Base-by-base conservation (phyloP, 2,888 invertebrate species). In the Mayetiola destructor region DNA sequence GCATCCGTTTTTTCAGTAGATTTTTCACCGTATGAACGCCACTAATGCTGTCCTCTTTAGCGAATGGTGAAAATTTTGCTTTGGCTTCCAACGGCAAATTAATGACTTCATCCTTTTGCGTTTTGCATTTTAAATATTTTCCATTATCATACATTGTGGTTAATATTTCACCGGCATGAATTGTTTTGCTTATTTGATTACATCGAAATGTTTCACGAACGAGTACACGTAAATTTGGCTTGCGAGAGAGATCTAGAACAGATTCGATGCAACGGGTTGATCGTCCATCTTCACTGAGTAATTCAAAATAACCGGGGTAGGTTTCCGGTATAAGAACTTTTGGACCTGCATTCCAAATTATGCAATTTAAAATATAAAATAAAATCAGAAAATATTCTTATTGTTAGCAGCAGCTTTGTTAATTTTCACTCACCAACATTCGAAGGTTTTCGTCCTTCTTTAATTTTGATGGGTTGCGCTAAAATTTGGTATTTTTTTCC, bases 21-120 rank as follows among this genome's bases (percentile, higher is more conserved):
- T 90, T 92, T 67, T 85, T 83, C 16, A 92, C 89, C 61, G 88
- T 88, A 71, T 95, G 94, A 18, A 94, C 94, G 21, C 94, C 94
- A 68, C 91, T 89, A 61, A 95, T 92, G 73, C 91, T 92, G 66
- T 91, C 91, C 71, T 91, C 89, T 66, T 89, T 84, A 60, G 94
- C 94, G 58, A 95, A 77, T 54, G 91, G 89, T 64, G 92, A 93
- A 74, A 95, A 93, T 66, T 88, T 84, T 36, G 91, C 92, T 68
- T 88, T 81, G 71, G 90, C 88, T 67, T 93, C 92, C 68, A 89
- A 77, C 60, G 85, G 84, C 62, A 94, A 74, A 65, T 89, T 79
- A 30, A 94, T 77, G 64, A 81, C 84, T 67, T 91, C 89, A 39
- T 91, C 92, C 68, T 84, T 84, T 18, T 81, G 79, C 69, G 93